Evolutionary conservation across 2,113 vertebrate genomes (phyloP).

Genomic region (Rhinichthys klamathensis): DNA sequence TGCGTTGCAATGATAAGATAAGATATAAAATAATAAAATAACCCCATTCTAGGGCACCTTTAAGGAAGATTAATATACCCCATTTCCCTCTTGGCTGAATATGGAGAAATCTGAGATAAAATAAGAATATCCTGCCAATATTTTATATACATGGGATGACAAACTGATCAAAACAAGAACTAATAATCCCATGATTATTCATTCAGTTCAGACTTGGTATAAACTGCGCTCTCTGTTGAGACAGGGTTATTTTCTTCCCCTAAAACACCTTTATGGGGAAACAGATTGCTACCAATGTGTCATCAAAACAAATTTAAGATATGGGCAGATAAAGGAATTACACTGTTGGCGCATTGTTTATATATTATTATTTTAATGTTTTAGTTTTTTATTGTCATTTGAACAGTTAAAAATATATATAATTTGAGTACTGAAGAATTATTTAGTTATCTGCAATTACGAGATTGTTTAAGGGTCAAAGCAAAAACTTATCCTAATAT

Average conservation of each 20-base stretch:
- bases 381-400: not conserved
- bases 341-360: not conserved
- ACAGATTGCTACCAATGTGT: not conserved
- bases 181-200: not conserved
- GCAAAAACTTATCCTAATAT: no score
- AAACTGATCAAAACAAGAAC: not conserved
- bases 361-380: not conserved
- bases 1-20: no score
- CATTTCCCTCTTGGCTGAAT: no score
- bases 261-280: not conserved
- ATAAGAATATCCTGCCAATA: not conserved
- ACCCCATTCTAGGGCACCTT: no score
- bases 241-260: not conserved
- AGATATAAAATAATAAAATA: no score
- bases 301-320: not conserved
- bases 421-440: not conserved
- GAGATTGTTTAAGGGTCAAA: no score
- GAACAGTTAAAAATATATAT: not conserved
- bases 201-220: not conserved
- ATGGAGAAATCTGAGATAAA: no score
- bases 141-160: not conserved
- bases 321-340: not conserved
- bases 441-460: no score
- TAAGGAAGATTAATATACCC: no score
- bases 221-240: not conserved